phyloP scores from a whole-genome alignment of 2,797 vertebrate species.

The Babyrousa celebensis region DNA sequence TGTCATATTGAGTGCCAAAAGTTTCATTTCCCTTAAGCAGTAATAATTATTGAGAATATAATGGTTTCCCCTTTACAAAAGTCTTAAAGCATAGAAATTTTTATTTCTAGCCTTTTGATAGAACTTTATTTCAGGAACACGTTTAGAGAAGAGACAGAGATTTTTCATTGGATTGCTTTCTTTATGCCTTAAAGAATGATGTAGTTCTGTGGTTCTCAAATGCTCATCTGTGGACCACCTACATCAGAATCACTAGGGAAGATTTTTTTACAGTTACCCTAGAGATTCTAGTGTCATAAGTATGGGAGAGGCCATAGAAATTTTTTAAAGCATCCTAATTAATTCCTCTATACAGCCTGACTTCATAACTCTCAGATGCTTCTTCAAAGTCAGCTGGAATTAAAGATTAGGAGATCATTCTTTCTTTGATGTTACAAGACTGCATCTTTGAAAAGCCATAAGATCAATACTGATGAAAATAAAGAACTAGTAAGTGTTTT shows the following conservation, averaged over 20 bases:
- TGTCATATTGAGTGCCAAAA: neutral
- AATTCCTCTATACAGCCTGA: neutral
- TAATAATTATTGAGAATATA: neutral
- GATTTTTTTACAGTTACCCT: neutral
- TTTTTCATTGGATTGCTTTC: slow-evolving; percentile 20
- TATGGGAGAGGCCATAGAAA: neutral
- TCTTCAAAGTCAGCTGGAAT: neutral
- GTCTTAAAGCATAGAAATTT: slow-evolving; percentile 1
- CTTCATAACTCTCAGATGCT: neutral
- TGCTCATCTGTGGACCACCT: neutral
- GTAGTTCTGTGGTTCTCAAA: neutral
- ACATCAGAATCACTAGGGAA: neutral
- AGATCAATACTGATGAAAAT: neutral
- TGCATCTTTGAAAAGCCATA: neutral
- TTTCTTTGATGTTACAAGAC: neutral
- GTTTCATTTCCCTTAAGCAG: neutral
- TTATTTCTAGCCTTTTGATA: slow-evolving; percentile 13
- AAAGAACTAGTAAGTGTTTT: neutral
- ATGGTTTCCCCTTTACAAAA: neutral
- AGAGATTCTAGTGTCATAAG: neutral
- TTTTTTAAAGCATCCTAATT: slow-evolving; percentile 7
- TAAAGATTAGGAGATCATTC: neutral
- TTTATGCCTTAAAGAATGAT: neutral
- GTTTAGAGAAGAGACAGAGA: neutral
- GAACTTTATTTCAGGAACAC: neutral